These are phyloP conservation scores for Blastobasis lacticolella DNA, from an alignment of 2,888 invertebrate genomes.

Conservation along the genomic window DNA sequence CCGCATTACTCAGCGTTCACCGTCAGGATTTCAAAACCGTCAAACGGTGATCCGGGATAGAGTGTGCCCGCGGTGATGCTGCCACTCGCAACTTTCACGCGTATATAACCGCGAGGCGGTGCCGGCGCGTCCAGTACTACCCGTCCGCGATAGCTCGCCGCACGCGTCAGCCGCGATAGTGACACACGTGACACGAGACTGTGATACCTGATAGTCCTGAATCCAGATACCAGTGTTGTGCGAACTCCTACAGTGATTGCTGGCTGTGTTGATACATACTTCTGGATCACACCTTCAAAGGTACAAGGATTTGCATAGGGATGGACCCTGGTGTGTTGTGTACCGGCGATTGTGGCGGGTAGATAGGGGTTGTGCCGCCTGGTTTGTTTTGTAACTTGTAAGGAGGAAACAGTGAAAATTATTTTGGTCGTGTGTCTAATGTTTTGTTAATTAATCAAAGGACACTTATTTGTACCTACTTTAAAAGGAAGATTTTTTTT, in stretches of 20 bases:
- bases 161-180: conserved; percentile 44
- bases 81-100: conserved; percentile 63
- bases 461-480: no score
- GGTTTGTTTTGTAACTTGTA: no score
- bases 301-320: conserved; percentile 38
- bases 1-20: conserved; percentile 26
- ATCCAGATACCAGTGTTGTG: conserved; percentile 46
- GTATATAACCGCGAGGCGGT: conserved; percentile 56
- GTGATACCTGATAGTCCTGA: no score
- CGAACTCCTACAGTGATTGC: conserved; percentile 66
- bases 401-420: no score
- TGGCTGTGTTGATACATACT: conserved; percentile 44
- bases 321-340: conserved; percentile 3
- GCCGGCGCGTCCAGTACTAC: conserved; percentile 64
- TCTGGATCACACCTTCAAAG: conserved; percentile 56
- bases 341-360: neutral
- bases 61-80: conserved; percentile 28
- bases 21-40: conserved; percentile 60
- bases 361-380: no score
- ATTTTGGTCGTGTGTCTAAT: no score
- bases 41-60: conserved; percentile 59
- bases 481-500: no score
- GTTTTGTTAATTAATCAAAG: no score
- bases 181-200: conserved; percentile 47
- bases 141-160: conserved; percentile 29